Evolutionary conservation across 2,888 invertebrate species (phyloP), one percentile per base, ranked within the genome.

Genomic region (Micropterix aruncella): DNA sequence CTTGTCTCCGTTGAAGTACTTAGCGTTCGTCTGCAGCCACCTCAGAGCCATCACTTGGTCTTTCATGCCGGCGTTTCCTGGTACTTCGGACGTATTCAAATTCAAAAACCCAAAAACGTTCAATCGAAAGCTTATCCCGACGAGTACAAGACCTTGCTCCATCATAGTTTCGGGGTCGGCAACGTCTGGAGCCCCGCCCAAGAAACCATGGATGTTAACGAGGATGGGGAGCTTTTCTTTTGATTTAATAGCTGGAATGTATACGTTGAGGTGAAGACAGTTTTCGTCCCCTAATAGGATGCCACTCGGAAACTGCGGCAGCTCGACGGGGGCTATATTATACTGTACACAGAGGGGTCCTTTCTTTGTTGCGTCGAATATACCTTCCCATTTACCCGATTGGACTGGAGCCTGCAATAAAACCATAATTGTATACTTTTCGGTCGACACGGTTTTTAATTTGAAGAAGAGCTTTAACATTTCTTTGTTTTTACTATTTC

Each of bases 51-150:
- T 16, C 3, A 42, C 42, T 15, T 42, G 42, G n/a, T 42, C 42
- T 15, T 42, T 42, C 42, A 42, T 42, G 3, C 42, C 42, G 16
- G 27, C 27, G 15, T 42, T 42, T n/a, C 42, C 42, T 5, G 42
- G 7, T 14, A 16, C 36, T 16, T 12, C 36, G 5, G 19, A 9
- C 5, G 16, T 19, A 3, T 19, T 19, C 12, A 42, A 36, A 42
- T 36, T 27, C 14, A 42, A 27, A n/a, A 27, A 42, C 9, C 42
- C 42, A n/a, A 36, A 16, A 4, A 42, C 27, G 3, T 36, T 36
- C 4, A 42, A 16, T 18, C 42, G 15, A 16, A 27, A 42, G 36
- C 19, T 42, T 12, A 42, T 27, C 9, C 16, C 36, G 4, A 42
- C 36, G 3, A 42, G 27, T 4, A 42, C n/a, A 4, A 42, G 16